phyloP scores from a whole-genome alignment of 2,797 vertebrate genomes.

The Sebastes nivosus region DNA sequence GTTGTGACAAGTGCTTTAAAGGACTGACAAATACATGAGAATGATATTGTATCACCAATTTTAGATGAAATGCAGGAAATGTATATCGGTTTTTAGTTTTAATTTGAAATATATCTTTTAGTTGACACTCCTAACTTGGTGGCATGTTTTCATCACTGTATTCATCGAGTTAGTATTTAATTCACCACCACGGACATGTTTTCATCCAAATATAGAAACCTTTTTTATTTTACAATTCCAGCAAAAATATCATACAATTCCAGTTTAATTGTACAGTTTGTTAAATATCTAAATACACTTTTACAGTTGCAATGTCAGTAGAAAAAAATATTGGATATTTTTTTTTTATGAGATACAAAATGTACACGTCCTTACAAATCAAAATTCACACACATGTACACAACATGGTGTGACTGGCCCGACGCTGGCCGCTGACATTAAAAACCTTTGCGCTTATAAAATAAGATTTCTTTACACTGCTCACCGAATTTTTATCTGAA shows the following conservation, averaged over 20 bases:
- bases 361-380: constrained; percentile 58
- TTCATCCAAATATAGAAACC: constrained; percentile 83
- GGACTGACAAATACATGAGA: neutral
- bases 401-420: constrained; percentile 33
- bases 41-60: neutral
- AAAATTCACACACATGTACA: constrained; percentile 39
- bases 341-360: constrained; percentile 71
- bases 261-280: constrained; percentile 77
- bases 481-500: neutral
- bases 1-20: neutral
- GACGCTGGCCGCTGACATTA: constrained; percentile 37
- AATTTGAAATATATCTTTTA: neutral
- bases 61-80: neutral
- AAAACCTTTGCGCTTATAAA: constrained; percentile 56
- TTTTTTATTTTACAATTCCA: constrained; percentile 80
- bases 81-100: neutral
- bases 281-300: constrained; percentile 84
- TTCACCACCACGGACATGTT: neutral
- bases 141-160: neutral
- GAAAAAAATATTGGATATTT: constrained; percentile 76
- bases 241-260: constrained; percentile 83
- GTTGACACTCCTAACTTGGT: neutral
- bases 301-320: constrained; percentile 78
- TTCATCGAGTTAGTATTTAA: neutral
- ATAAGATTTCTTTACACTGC: constrained; percentile 30